These are phyloP conservation scores for Meloe dianella DNA, from an alignment of 2,888 invertebrate species.

Conservation along the genomic window DNA sequence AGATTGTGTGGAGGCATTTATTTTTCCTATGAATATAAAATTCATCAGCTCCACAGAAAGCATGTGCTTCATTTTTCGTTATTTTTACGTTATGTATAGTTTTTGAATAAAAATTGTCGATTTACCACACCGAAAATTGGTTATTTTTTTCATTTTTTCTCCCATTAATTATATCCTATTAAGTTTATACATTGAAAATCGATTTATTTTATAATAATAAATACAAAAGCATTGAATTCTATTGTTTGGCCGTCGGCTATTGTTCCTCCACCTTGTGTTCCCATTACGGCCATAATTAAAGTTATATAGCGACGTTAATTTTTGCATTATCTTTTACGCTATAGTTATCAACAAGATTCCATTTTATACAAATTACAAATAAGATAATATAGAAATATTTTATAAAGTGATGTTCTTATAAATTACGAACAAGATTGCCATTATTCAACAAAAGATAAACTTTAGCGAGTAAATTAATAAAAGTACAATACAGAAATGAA, in stretches of 20 bases:
- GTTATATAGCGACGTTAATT: constrained; percentile 37
- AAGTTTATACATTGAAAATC: constrained; percentile 29
- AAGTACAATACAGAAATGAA: not conserved
- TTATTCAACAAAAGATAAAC: constrained; percentile 5
- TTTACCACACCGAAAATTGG: constrained; percentile 9
- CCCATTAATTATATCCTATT: constrained; percentile 26
- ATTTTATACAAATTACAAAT: constrained; percentile 30
- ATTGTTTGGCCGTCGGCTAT: constrained; percentile 29
- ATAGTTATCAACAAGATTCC: constrained; percentile 30
- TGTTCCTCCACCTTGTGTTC: constrained; percentile 34
- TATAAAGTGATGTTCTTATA: not conserved
- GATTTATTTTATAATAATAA: constrained; percentile 35
- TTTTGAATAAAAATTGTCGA: constrained; percentile 19
- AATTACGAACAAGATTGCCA: not conserved
- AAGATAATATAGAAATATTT: constrained; percentile 23
- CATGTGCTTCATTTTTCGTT: not conserved
- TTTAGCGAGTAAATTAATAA: not conserved
- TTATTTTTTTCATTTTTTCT: constrained; percentile 21
- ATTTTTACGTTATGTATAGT: not conserved
- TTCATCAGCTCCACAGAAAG: constrained; percentile 25
- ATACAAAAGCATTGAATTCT: constrained; percentile 34
- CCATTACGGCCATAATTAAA: constrained; percentile 36
- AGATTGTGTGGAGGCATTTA: constrained; percentile 49
- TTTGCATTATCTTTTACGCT: constrained; percentile 31
- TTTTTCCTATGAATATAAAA: constrained; percentile 54